phyloP scores from a whole-genome alignment of 2,113 vertebrate species.

The Larimichthys crocea region DNA sequence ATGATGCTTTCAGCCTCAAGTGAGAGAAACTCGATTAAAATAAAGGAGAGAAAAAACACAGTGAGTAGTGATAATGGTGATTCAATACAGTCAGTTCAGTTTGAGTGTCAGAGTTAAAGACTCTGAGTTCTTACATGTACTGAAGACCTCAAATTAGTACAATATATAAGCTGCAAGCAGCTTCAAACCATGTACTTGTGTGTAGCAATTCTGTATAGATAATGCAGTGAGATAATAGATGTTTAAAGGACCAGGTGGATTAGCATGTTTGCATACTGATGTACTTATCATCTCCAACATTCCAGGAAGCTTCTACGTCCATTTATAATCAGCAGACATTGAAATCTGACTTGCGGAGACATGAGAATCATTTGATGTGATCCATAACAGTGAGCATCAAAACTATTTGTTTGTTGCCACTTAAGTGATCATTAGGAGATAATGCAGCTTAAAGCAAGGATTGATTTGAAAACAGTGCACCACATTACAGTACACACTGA shows the following conservation, averaged over 20 bases:
- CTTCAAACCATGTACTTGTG: not conserved
- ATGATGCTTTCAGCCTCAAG: slow-evolving; percentile 12
- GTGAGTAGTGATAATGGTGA: too few relatives aligned
- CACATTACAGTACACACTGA: slow-evolving; percentile 38
- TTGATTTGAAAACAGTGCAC: slow-evolving; percentile 57
- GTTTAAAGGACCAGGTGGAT: slow-evolving; percentile 7
- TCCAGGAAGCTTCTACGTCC: not conserved
- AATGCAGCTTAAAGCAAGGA: slow-evolving; percentile 50
- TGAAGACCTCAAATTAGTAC: too few relatives aligned
- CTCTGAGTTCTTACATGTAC: not conserved
- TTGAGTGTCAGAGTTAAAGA: not conserved
- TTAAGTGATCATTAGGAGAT: slow-evolving; percentile 63
- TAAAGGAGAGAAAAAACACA: not conserved
- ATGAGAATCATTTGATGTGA: slow-evolving; percentile 9
- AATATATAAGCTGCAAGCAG: not conserved
- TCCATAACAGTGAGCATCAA: slow-evolving; percentile 1
- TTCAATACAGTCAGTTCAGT: not conserved
- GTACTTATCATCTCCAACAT: not conserved
- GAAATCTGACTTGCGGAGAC: not conserved
- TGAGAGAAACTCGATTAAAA: not conserved
- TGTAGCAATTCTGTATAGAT: not conserved
- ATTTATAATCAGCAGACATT: not conserved
- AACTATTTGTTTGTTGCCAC: slow-evolving; percentile 44
- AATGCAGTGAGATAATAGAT: not conserved
- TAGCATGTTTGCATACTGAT: not conserved